These are phyloP conservation scores for Eustalomyia histrio DNA, from an alignment of 2,888 invertebrate species.

Conservation along the genomic window DNA sequence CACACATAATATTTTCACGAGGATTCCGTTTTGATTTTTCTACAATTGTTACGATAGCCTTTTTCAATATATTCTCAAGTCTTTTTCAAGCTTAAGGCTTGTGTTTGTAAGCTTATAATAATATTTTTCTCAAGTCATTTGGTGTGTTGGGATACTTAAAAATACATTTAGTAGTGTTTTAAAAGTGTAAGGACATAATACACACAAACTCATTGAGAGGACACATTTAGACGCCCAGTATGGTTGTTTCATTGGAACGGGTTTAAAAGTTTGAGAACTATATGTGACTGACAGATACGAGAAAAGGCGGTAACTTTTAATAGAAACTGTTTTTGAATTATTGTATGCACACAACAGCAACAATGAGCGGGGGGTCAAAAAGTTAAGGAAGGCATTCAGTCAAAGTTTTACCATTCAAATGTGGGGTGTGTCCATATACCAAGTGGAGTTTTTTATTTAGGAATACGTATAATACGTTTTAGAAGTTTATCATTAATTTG, in stretches of 20 bases:
- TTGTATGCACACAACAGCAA: slow-evolving; percentile 61
- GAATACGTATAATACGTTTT: background rate
- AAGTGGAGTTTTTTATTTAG: slow-evolving; percentile 5
- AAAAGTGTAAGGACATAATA: slow-evolving; percentile 36
- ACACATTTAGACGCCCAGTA: slow-evolving; percentile 48
- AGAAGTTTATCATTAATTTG: slow-evolving; percentile 5
- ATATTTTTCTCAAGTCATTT: no score
- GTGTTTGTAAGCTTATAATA: no score
- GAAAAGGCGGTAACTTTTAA: slow-evolving; percentile 75
- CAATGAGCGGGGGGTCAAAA: slow-evolving; percentile 24
- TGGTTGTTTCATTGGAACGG: slow-evolving; percentile 21
- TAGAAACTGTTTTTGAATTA: slow-evolving; percentile 77
- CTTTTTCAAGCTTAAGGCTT: no score
- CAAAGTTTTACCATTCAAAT: slow-evolving; percentile 27
- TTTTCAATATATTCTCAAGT: no score
- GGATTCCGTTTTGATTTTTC: no score
- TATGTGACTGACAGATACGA: slow-evolving; percentile 75
- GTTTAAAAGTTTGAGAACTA: slow-evolving; percentile 64
- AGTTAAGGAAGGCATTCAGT: slow-evolving; percentile 39
- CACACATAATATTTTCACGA: no score
- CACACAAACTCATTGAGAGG: slow-evolving; percentile 21
- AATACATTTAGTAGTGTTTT: slow-evolving; percentile 58
- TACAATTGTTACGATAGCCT: no score
- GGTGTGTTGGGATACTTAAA: no score
- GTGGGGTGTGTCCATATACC: background rate